Percentiles rank a stretch among this genome's conserved stretches.
Evolutionary conservation across 23 tunicate genomes (phyloP).

Genomic region (Halocynthia aurantium): DNA sequence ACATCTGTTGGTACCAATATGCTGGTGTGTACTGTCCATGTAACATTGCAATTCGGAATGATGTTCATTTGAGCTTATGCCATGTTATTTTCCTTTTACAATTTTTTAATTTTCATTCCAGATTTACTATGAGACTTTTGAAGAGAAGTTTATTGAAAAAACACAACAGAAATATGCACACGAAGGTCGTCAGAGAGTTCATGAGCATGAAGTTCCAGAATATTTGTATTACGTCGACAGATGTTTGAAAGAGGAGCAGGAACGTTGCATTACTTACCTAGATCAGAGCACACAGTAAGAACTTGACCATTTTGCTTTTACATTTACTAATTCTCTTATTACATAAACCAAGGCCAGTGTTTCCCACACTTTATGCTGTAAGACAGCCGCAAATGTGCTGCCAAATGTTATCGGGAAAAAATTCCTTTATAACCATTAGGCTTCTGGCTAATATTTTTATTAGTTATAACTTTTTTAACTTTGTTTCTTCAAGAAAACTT

Average conservation of each 20-base stretch:
- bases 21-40: neutral
- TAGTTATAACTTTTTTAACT: neutral
- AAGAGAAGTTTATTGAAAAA: constrained; percentile 22
- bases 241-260: constrained; percentile 31
- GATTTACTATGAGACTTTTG: constrained; percentile 31
- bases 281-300: constrained; percentile 22
- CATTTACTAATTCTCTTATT: neutral
- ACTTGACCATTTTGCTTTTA: neutral
- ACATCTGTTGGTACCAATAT: no score
- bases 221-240: constrained; percentile 33
- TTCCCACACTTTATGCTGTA: no score
- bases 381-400: no score
- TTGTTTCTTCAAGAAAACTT: constrained; percentile 27
- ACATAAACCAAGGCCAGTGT: neutral
- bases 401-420: no score
- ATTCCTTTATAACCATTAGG: no score
- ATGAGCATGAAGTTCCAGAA: constrained; percentile 28
- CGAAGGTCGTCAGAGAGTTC: constrained; percentile 21
- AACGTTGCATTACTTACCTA: constrained; percentile 26
- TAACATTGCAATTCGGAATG: no score
- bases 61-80: no score
- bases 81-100: no score
- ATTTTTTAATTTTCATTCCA: neutral
- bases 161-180: constrained; percentile 22
- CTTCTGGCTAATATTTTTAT: no score